Evolutionary conservation across 2,888 invertebrate genomes (phyloP).

Genomic region (Cryptocephalus moraei): DNA sequence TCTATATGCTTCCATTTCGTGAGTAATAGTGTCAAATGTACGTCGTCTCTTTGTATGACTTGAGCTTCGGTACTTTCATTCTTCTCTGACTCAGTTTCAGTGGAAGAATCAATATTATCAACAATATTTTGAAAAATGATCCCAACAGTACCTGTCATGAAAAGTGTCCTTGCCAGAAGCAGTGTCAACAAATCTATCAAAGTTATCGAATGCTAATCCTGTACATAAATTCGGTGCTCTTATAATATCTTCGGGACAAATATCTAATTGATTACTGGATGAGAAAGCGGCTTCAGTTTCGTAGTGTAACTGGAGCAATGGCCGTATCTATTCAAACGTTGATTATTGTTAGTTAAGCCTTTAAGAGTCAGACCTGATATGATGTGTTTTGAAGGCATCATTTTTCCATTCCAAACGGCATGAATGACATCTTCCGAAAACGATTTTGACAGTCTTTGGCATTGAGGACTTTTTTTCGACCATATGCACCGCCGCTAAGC

Average conservation of each 20-base stretch:
- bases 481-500: no score
- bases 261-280: neutral
- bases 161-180: constrained; percentile 8
- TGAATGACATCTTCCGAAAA: no score
- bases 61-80: neutral
- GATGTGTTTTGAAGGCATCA: no score
- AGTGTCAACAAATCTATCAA: constrained; percentile 12
- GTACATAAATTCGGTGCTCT: constrained; percentile 2
- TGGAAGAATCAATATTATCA: neutral
- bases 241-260: constrained; percentile 9
- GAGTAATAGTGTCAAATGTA: constrained; percentile 3
- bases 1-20: constrained; percentile 2
- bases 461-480: no score
- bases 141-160: constrained; percentile 2
- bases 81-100: no score
- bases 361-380: no score
- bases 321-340: no score
- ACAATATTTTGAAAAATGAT: constrained; percentile 4
- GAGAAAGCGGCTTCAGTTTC: no score
- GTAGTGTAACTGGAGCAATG: no score
- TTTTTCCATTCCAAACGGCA: no score
- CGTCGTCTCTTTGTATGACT: constrained; percentile 3
- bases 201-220: constrained; percentile 11
- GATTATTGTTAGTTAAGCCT: no score
- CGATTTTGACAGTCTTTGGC: no score